Evolutionary conservation across 2,113 vertebrate genomes (phyloP).

Genomic region (Halichoeres trimaculatus): DNA sequence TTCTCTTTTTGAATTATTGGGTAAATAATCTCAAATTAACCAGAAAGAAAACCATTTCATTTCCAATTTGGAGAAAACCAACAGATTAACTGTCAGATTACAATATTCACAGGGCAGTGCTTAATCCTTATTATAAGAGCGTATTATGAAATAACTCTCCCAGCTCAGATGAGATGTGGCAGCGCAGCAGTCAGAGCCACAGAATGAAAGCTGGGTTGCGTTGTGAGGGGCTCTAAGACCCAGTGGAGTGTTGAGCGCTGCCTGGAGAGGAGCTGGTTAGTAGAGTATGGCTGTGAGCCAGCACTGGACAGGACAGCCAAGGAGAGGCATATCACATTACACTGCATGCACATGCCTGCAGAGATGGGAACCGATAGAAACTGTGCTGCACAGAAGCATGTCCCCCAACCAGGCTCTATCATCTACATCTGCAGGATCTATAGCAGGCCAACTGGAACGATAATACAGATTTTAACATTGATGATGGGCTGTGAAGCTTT

Average conservation of each 20-base stretch:
- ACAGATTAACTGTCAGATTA: conserved; percentile 12
- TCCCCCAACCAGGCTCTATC: conserved; percentile 30
- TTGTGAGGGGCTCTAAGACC: conserved; percentile 73
- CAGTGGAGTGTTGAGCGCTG: conserved; percentile 40
- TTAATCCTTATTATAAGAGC: neutral
- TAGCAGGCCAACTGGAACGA: conserved; percentile 15
- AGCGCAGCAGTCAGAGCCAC: conserved; percentile 22
- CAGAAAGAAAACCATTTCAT: conserved; percentile 7
- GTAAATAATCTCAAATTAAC: conserved; percentile 1
- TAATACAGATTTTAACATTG: conserved; percentile 33
- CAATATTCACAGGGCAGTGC: neutral
- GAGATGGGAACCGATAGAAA: conserved; percentile 75
- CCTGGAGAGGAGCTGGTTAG: conserved; percentile 66
- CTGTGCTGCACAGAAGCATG: conserved; percentile 56
- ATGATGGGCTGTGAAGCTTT: neutral
- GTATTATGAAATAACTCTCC: conserved; percentile 17
- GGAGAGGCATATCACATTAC: conserved; percentile 84
- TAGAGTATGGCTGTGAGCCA: conserved; percentile 76
- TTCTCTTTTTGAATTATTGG: neutral
- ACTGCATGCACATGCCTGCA: conserved; percentile 82
- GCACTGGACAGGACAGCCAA: conserved; percentile 75
- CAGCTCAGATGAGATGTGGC: neutral
- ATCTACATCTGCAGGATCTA: conserved; percentile 49
- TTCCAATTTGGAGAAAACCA: conserved; percentile 11
- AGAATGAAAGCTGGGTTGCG: neutral